Evolutionary conservation across 1,140 invertebrate species (phyloP), one percentile per base, ranked within the genome.

Genomic region (Drosophila lacteicornis): DNA sequence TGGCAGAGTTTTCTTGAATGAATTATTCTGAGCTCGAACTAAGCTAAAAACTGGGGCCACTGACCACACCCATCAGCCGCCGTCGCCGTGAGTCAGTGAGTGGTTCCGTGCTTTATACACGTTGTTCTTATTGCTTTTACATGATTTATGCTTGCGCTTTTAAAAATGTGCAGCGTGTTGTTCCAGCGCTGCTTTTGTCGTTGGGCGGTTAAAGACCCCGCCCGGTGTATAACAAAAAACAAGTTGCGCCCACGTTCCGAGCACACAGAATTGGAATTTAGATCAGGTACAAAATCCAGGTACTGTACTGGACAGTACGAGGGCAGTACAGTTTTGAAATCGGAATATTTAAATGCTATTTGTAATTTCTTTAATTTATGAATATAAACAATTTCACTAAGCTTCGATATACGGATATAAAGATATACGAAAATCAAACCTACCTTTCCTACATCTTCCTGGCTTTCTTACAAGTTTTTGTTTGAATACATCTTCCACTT

Each of bases 1-100:
- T 82, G 22, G 75, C 49, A 38, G 19, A 40, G 33, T 90, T 88
- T 88, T 90, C 85, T 90, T 88, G 78, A 88, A 90, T 90, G 81
- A 88, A 88, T 88, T 90, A 88, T 87, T 88, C 81, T 79, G 66
- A 47, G 78, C 42, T 49, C 49, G 47, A 70, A 74, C 57, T 68
- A 69, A 66, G 57, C 56, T 62, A 63, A 68, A 74, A 49, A 62
- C 47, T 56, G 75, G 62, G 82, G 83, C 80, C 83, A 81, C 55
- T 85, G 85, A 84, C 75, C 84, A 73, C 84, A 88, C 84, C 79
- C 84, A 70, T 51, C 13, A 71, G 13, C 17, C 27, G 50, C 30
- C 11, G 30, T 12, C 1, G 19, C 36, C 33, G 51, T 70, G 59
- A 70, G 55, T 66, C 49, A 61, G 45, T 67, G 49, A 43, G 50